Base-by-base conservation (phyloP, 2,888 invertebrate species). In the Polietes domitor region DNA sequence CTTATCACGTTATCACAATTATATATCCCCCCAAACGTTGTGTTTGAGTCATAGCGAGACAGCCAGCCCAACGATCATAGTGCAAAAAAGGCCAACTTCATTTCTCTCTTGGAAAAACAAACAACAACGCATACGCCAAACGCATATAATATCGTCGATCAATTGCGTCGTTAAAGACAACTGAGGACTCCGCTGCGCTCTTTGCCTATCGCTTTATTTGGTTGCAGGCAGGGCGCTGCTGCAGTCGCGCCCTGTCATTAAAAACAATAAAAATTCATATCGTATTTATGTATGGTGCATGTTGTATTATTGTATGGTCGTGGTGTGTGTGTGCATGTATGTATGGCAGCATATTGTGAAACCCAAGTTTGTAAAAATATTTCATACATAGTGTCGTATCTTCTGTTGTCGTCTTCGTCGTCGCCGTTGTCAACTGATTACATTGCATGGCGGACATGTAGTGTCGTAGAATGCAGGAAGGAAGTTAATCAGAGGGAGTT, bases 1-100 rank as follows among this genome's bases (percentile, higher is more conserved):
- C 83, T 80, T 83, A 83, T 83, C 80, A 77, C 80, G 79, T 80
- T 78, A 78, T 82, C 78, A 37, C 37, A 3, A 37, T 58, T 72
- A 47, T n/a, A 53, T 58, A 65, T 65, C 28, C 17, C 65, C 32
- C 10, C 68, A 32, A 26, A 61, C 41, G 28, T 2, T 17, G 15
- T 43, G 41, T 68, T 75, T 83, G 79, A 80, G 73, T 83, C 73
- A 83, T 77, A 58, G 12, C 19, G 71, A 37, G 17, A 2, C 41
- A 72, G 41, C n/a, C n/a, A n/a, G n/a, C n/a, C n/a, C n/a, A n/a
- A 37, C 24, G 68, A 28, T 68, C 47, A 55, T 65, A 58, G 58
- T 82, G 78, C 75, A 76, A 65, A 82, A 65, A 72, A 50, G n/a
- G n/a, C 15, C 10, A 77, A 41, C 28, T 58, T 37, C 28, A 73